phyloP scores from a whole-genome alignment of 2,888 invertebrate species.

The Conops quadrifasciatus region DNA sequence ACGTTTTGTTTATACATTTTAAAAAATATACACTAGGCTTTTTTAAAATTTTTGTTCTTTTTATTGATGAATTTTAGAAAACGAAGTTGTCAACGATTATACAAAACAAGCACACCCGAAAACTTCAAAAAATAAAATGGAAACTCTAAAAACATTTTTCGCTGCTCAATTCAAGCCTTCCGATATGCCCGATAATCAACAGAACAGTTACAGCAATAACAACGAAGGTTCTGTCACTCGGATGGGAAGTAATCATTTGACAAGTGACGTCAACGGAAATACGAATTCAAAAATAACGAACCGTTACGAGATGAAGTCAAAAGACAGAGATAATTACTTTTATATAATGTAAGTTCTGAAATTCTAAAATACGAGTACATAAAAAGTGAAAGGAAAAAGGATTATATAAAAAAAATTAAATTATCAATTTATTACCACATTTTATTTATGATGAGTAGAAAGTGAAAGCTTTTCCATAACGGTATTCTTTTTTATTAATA shows the following conservation, averaged over 20 bases:
- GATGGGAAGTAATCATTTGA: constrained; percentile 29
- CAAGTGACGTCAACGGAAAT: constrained; percentile 46
- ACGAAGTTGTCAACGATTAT: too few relatives aligned
- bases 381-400: too few relatives aligned
- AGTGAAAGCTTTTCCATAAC: too few relatives aligned
- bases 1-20: too few relatives aligned
- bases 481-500: too few relatives aligned
- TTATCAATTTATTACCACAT: too few relatives aligned
- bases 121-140: constrained; percentile 10
- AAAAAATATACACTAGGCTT: too few relatives aligned
- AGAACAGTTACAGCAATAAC: constrained; percentile 37
- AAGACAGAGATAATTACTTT: constrained; percentile 62
- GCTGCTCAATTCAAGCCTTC: constrained; percentile 52
- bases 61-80: too few relatives aligned
- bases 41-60: neutral
- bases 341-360: constrained; percentile 62
- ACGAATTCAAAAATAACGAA: constrained; percentile 47
- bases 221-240: constrained; percentile 19
- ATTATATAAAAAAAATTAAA: too few relatives aligned
- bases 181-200: constrained; percentile 47
- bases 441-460: too few relatives aligned
- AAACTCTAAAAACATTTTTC: constrained; percentile 49
- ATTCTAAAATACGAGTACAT: too few relatives aligned
- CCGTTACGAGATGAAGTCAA: constrained; percentile 50
- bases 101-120: too few relatives aligned